A percentile compares a stretch with the other conserved stretches of the same genome.
Conservation (phyloP, 2,113 vertebrate species). For the Pluvianellus socialis region DNA sequence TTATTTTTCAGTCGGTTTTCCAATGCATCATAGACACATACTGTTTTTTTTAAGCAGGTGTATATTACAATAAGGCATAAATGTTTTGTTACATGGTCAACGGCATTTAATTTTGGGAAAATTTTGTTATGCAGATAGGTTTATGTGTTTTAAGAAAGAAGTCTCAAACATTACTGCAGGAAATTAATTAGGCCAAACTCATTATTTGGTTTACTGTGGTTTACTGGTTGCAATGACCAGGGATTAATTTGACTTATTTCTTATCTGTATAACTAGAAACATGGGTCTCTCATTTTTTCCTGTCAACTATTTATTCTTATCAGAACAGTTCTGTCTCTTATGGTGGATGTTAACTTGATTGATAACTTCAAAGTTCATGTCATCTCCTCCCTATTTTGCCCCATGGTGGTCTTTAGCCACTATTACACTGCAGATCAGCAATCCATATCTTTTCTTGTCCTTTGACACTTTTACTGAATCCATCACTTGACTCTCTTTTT, state of each 20-base stretch:
- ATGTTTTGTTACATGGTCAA: neutral
- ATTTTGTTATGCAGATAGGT: neutral
- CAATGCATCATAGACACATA: neutral
- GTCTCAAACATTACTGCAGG: neutral
- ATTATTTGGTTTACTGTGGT: neutral
- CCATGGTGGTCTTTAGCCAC: neutral
- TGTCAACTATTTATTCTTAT: neutral
- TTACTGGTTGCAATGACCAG: neutral
- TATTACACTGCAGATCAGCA: neutral
- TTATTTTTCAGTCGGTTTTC: neutral
- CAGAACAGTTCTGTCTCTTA: neutral
- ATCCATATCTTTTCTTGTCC: neutral
- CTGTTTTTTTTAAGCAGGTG: neutral
- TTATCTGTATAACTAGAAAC: neutral
- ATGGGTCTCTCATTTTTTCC: neutral
- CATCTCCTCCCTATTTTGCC: neutral
- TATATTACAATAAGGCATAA: neutral
- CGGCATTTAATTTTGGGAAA: slow-evolving; percentile 20
- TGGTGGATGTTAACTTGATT: neutral
- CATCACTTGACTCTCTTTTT: neutral
- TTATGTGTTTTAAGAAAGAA: neutral
- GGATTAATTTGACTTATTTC: neutral
- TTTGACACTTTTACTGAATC: neutral
- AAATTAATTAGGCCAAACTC: neutral
- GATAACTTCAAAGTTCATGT: neutral